phyloP scores from a whole-genome alignment of 2,888 invertebrate species.

The Melieria picta region DNA sequence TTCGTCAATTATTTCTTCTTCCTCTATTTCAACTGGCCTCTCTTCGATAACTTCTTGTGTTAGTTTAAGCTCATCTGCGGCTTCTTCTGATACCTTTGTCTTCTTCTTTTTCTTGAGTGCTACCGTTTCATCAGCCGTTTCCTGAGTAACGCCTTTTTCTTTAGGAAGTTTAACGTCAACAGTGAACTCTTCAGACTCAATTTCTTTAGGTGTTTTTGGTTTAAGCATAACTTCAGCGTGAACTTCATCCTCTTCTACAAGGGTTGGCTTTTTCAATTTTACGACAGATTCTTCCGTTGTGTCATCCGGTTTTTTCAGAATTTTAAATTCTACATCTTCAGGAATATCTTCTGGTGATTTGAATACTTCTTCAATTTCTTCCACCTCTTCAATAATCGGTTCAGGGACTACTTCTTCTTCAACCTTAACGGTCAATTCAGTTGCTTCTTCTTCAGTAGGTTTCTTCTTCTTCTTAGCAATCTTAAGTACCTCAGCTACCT shows the following conservation, averaged over 20 bases:
- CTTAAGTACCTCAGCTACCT: conserved; percentile 47
- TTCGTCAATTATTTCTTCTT: conserved; percentile 67
- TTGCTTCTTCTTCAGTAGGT: conserved; percentile 51
- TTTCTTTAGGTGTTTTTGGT: conserved; percentile 56
- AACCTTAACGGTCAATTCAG: conserved; percentile 54
- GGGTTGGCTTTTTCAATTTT: conserved; percentile 53
- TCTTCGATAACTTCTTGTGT: conserved; percentile 58
- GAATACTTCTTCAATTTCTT: conserved; percentile 45
- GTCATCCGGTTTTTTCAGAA: conserved; percentile 48
- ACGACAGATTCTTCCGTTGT: conserved; percentile 55
- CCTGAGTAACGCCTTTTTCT: conserved; percentile 57
- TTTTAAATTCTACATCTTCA: conserved; percentile 47
- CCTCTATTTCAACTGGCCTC: conserved; percentile 69
- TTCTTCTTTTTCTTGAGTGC: conserved; percentile 62
- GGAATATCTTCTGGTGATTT: conserved; percentile 50
- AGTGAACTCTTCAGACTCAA: conserved; percentile 60
- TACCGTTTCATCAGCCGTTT: conserved; percentile 59
- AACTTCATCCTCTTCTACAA: conserved; percentile 56
- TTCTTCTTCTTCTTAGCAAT: conserved; percentile 52
- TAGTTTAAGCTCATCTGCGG: conserved; percentile 61
- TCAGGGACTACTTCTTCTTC: conserved; percentile 54
- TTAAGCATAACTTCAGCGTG: conserved; percentile 63
- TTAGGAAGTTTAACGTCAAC: conserved; percentile 57
- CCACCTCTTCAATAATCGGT: conserved; percentile 49
- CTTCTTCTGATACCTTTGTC: conserved; percentile 55